Base-by-base conservation (phyloP, 2,888 invertebrate genomes). In the Synergus laeviventris region DNA sequence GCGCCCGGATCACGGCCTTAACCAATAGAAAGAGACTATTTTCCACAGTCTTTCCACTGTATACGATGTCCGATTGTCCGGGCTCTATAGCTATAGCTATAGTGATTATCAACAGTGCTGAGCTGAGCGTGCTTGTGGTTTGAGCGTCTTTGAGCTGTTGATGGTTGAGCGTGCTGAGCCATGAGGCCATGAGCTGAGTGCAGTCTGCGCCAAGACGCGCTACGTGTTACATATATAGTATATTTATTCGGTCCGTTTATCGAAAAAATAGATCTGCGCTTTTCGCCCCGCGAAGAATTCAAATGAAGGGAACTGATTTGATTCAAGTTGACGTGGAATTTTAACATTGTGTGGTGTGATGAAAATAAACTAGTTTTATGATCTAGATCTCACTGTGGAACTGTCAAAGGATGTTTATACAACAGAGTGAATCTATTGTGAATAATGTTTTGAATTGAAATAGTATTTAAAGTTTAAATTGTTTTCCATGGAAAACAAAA, bases 1-100 rank as follows among this genome's bases (percentile, higher is more conserved):
- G 79, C 75, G 77, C 76, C 78, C 79, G 78, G 79, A 79, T 80
- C 78, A 80, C 76, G 79, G 76, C 78, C 78, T 77, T 73, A 73
- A 62, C 82, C 82, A 82, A 82, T 82, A 78, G 80, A 80, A 81
- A 80, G 75, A 80, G 80, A 9, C 31, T 54, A 45, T 31, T 70
- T 49, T 70, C 49, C 49, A 70, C 36, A 49, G 31, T 31, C n/a
- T 54, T 70, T 49, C 70, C 70, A 70, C 36, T 76, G 78, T 77
- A 77, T 75, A 54, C 60, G 61, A 74, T 74, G 62, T 76, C 76
- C 73, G 66, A n/a, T 74, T 42, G 49, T 14, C 24, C 18, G 42
- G 16, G 38, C n/a, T n/a, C n/a, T n/a, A 61, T 66, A 54, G 11
- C 24, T 24, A 31, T 61, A 39, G 21, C 31, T 56, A 64, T 45